phyloP scores from a whole-genome alignment of 2,113 vertebrate species.

The Meleagris gallopavo region DNA sequence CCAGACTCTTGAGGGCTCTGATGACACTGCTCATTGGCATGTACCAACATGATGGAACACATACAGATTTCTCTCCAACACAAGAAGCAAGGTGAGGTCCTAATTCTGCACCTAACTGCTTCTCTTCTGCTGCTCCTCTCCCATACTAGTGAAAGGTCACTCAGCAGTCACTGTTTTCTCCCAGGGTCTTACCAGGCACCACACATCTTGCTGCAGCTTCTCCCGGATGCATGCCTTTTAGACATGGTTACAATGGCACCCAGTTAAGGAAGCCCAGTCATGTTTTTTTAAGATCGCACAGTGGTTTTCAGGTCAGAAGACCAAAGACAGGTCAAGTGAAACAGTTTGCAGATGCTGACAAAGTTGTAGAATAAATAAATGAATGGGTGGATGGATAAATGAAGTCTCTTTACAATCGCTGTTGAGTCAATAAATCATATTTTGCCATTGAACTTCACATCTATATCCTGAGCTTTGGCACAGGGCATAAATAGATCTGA shows the following conservation, averaged over 20 bases:
- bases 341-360: neutral
- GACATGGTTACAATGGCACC: neutral
- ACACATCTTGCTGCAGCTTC: neutral
- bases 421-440: neutral
- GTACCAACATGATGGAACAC: neutral
- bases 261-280: neutral
- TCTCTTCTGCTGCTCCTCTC: neutral
- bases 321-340: neutral
- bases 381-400: neutral
- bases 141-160: rapidly evolving
- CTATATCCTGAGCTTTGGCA: neutral
- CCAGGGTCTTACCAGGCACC: neutral
- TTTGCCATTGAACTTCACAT: neutral
- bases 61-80: neutral
- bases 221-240: rapidly evolving
- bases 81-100: neutral
- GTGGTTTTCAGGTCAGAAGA: neutral
- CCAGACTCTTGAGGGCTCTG: neutral
- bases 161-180: rapidly evolving
- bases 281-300: neutral
- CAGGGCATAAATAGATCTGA: neutral
- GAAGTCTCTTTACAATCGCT: neutral
- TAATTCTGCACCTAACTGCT: neutral
- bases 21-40: neutral
- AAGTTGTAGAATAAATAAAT: rapidly evolving